These are phyloP conservation scores for Polyommatus icarus DNA, from an alignment of 2,888 invertebrate genomes.

Conservation along the genomic window DNA sequence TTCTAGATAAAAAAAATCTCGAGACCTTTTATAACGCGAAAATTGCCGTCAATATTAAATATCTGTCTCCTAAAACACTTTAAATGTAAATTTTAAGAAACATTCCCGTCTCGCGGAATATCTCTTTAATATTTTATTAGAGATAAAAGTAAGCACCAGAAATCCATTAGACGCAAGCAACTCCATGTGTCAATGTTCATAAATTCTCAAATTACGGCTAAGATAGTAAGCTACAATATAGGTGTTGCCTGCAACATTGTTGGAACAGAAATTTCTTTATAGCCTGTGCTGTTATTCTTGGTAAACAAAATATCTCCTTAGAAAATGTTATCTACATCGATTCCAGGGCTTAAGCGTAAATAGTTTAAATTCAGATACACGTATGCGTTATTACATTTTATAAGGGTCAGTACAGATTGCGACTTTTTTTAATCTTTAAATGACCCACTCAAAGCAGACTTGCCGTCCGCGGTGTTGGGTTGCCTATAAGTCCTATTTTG, in stretches of 20 bases:
- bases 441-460: no score
- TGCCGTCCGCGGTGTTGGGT: no score
- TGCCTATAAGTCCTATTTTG: no score
- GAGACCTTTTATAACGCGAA: background rate
- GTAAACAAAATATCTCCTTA: no score
- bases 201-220: background rate
- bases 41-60: background rate
- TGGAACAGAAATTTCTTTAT: background rate
- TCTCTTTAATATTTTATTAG: slow-evolving; percentile 31
- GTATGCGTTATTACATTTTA: no score
- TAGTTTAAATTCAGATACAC: no score
- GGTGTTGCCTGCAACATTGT: background rate
- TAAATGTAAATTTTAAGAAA: slow-evolving; percentile 14
- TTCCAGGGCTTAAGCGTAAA: no score
- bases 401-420: no score
- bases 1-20: background rate
- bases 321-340: no score
- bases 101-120: background rate
- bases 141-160: slow-evolving; percentile 29
- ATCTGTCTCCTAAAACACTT: slow-evolving; percentile 5
- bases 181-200: slow-evolving; percentile 18
- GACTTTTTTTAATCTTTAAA: no score
- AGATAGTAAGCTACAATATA: background rate
- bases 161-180: slow-evolving; percentile 22
- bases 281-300: no score